Evolutionary conservation across 1,140 invertebrate genomes (phyloP).

Genomic region (Penaeus vannamei): DNA sequence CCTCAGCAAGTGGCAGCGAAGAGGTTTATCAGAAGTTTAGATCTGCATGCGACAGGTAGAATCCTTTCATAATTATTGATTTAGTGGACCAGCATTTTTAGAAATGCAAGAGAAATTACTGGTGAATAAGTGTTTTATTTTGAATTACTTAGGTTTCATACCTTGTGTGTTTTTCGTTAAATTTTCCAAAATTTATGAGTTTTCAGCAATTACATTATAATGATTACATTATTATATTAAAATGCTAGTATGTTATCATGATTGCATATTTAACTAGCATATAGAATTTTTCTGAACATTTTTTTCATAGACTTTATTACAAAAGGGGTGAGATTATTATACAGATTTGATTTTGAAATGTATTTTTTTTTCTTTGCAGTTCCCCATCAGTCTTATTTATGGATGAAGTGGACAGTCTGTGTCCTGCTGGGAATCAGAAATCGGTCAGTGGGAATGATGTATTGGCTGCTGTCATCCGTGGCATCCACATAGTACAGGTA

Average conservation of each 20-base stretch:
- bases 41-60: slow-evolving; percentile 39
- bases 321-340: no score
- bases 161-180: no score
- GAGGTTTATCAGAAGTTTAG: slow-evolving; percentile 33
- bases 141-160: no score
- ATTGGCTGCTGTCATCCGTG: slow-evolving; percentile 7
- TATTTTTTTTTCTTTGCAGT: not conserved
- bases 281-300: no score
- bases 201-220: no score
- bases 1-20: not conserved
- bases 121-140: no score
- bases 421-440: slow-evolving; percentile 37
- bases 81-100: not conserved
- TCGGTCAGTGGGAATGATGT: slow-evolving; percentile 7
- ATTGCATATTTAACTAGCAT: no score
- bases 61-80: not conserved
- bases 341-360: not conserved
- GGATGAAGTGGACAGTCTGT: slow-evolving; percentile 49
- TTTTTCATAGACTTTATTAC: no score
- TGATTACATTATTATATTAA: no score
- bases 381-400: slow-evolving; percentile 51
- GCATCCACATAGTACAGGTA: slow-evolving; percentile 40
- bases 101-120: no score
- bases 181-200: no score
- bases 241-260: no score